These are phyloP conservation scores for Drosophila truncata DNA, from an alignment of 1,140 invertebrate species.

Conservation along the genomic window DNA sequence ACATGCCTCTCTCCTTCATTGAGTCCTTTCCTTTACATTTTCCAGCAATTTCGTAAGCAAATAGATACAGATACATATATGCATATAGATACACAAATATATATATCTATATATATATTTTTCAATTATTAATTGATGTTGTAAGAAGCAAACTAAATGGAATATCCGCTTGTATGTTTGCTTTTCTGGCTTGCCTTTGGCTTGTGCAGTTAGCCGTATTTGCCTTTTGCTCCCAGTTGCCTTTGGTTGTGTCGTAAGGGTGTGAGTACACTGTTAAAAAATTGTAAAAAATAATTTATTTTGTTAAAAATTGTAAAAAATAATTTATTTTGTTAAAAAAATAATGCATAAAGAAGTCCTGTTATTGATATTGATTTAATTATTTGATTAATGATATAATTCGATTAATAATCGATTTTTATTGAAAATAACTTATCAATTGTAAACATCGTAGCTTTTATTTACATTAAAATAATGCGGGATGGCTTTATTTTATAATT, in stretches of 20 bases:
- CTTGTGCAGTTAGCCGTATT: constrained; percentile 42
- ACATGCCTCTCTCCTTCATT: constrained; percentile 11
- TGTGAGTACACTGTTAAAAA: background rate
- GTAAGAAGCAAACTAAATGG: constrained; percentile 43
- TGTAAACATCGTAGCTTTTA: too few species aligned
- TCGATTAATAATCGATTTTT: too few species aligned
- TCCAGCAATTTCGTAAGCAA: constrained; percentile 27
- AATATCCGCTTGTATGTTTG: constrained; percentile 25
- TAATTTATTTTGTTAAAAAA: background rate
- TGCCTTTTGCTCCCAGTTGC: constrained; percentile 46
- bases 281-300: background rate
- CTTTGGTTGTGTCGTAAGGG: constrained; percentile 10
- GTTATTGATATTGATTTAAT: too few species aligned
- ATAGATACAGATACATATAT: constrained; percentile 1
- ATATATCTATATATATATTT: constrained; percentile 29
- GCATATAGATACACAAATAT: background rate
- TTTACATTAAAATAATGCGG: too few species aligned
- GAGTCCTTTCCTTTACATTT: constrained; percentile 1
- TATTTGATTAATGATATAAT: too few species aligned
- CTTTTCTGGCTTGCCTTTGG: constrained; percentile 36
- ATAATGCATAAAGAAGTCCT: too few species aligned
- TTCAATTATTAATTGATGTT: constrained; percentile 74
- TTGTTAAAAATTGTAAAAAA: background rate
- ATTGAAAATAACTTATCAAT: too few species aligned
- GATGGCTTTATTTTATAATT: too few species aligned